These are phyloP conservation scores for Luehdorfia chinensis DNA, from an alignment of 1,140 invertebrate species.

Conservation along the genomic window DNA sequence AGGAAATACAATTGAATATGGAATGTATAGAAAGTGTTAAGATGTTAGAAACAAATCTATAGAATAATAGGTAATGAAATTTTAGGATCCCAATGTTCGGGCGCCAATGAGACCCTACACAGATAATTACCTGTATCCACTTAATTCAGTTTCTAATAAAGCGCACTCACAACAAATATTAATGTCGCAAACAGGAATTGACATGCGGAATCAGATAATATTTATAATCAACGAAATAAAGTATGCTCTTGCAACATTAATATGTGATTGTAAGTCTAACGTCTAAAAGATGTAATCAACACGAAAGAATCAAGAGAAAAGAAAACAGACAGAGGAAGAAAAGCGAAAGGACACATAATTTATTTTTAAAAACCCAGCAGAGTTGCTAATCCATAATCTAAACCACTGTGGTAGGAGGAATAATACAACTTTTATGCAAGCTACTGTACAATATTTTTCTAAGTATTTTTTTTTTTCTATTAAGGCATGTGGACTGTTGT, in stretches of 20 bases:
- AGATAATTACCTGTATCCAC: constrained; percentile 12
- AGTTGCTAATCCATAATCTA: constrained; percentile 1
- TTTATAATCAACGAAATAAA: neutral
- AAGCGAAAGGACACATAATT: constrained; percentile 16
- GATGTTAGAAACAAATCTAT: constrained; percentile 13
- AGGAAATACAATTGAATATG: constrained; percentile 3
- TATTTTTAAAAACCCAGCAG: constrained; percentile 15
- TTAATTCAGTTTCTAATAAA: too few species aligned
- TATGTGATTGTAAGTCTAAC: constrained; percentile 43
- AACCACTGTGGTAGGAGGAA: constrained; percentile 4
- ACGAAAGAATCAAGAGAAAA: constrained; percentile 10
- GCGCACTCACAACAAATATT: constrained; percentile 29
- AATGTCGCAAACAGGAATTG: constrained; percentile 40
- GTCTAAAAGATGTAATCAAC: constrained; percentile 4
- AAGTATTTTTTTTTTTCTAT: constrained; percentile 12
- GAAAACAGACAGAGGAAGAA: constrained; percentile 12
- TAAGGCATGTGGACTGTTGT: constrained; percentile 4
- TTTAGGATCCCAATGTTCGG: constrained; percentile 33
- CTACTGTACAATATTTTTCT: constrained; percentile 5
- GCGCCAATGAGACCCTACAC: constrained; percentile 30
- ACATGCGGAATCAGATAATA: neutral
- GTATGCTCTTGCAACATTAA: constrained; percentile 54
- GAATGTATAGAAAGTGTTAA: constrained; percentile 16
- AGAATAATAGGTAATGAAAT: constrained; percentile 9
- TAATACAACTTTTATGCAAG: neutral